phyloP scores from a whole-genome alignment of 2,797 vertebrate species.

The Euphonia xanthogaster region DNA sequence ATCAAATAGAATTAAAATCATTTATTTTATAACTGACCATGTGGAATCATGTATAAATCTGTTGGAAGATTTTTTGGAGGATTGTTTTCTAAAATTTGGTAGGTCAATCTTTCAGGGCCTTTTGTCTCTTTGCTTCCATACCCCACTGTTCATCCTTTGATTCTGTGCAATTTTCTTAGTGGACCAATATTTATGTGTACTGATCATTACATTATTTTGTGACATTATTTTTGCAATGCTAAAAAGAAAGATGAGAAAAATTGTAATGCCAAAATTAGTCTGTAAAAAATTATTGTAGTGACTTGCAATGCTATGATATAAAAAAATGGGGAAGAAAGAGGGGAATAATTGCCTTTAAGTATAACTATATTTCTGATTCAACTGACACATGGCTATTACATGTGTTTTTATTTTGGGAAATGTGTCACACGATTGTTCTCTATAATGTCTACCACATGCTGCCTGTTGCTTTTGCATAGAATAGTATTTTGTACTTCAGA shows the following conservation, averaged over 20 bases:
- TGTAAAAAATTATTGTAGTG: neutral
- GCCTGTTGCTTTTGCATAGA: neutral
- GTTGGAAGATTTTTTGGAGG: neutral
- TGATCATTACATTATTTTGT: neutral
- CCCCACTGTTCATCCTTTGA: neutral
- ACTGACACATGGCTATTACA: neutral
- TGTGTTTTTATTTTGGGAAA: conserved; percentile 38
- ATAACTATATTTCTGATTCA: conserved; percentile 8
- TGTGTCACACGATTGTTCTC: conserved; percentile 21
- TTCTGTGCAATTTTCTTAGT: neutral
- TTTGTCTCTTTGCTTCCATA: neutral
- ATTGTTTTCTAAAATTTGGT: neutral
- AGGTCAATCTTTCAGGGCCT: neutral
- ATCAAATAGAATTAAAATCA: neutral
- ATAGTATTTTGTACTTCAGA: neutral
- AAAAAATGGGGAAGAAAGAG: neutral
- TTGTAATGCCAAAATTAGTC: neutral
- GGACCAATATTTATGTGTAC: neutral
- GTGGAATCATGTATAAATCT: neutral
- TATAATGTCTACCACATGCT: conserved; percentile 43
- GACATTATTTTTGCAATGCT: neutral
- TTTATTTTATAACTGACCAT: neutral
- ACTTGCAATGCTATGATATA: neutral
- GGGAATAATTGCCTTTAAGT: neutral
- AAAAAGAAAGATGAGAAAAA: neutral